Evolutionary conservation across 2,797 vertebrate genomes (phyloP), one percentile per base, ranked within the genome.

Genomic region (Clamator glandarius): DNA sequence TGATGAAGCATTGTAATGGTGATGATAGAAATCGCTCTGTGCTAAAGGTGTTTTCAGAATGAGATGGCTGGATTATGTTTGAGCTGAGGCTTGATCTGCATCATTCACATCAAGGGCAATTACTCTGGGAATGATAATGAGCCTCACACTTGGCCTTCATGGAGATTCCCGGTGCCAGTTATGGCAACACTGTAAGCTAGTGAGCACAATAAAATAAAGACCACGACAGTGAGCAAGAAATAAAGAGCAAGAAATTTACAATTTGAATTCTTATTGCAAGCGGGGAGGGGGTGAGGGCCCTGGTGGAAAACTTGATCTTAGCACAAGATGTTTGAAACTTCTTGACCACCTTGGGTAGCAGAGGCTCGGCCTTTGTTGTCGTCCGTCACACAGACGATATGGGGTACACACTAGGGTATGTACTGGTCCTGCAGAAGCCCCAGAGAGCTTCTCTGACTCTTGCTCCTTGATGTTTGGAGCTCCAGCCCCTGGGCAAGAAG

Each of bases 161-260:
- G 78, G 92, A 96, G 89, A 88, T 64, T 91, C 73, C 72, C 72
- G 68, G 85, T 74, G 79, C 44, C 82, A 50, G 70, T 70, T 91
- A 67, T 3, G 4, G 69, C 51, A 64, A 35, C 57, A 55, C 31
- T 17, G 28, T 48, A 39, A 87, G 67, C 39, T 50, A 64, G 81
- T 3, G 55, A 85, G 76, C 66, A 58, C 72, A 88, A 28, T 69
- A 6, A 84, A 88, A 57, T 63, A 24, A 57, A 73, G 82, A 42
- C 52, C 44, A 15, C 55, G 63, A 7, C 54, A 54, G 35, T 69
- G n/a, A n/a, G n/a, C n/a, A n/a, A n/a, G n/a, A 62, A 89, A 61
- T n/a, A 52, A 29, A 42, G 10, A 54, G 21, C 64, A 64, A 51
- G 14, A 76, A 62, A 66, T 78, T 18, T 35, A 23, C 19, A 5